Evolutionary conservation across 1,140 invertebrate species (phyloP).

Genomic region (Phymastichus coffea): DNA sequence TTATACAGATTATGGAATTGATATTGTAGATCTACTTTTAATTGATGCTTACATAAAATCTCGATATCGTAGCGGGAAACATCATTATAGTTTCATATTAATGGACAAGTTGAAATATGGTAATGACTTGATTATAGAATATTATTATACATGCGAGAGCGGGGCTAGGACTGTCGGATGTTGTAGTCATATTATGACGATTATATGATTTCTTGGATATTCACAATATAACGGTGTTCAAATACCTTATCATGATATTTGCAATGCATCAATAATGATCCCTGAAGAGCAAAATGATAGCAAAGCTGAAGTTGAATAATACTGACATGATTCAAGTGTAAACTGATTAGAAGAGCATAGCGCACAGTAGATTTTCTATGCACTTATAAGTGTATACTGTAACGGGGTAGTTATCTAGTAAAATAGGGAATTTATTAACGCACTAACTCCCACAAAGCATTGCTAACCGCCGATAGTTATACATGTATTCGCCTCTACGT

Average conservation of each 20-base stretch:
- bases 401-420: too few species aligned
- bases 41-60: conserved; percentile 3
- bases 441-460: too few species aligned
- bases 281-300: not conserved
- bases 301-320: too few species aligned
- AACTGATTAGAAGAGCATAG: too few species aligned
- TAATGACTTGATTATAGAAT: not conserved
- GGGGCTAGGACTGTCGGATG: conserved; percentile 2
- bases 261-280: not conserved
- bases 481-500: too few species aligned
- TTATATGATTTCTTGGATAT: conserved; percentile 6
- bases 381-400: too few species aligned
- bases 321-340: too few species aligned
- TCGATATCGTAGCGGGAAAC: conserved; percentile 2
- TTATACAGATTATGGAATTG: conserved; percentile 3
- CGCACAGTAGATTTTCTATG: too few species aligned
- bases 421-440: too few species aligned
- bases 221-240: not conserved
- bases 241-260: not conserved
- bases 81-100: conserved; percentile 11
- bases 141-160: conserved; percentile 8
- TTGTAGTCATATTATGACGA: too few species aligned
- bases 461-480: too few species aligned
- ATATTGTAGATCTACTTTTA: not conserved
- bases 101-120: not conserved